Evolutionary conservation across 2,888 invertebrate genomes (phyloP), one percentile per base, ranked within the genome.

Genomic region (Odontomyia ornata): DNA sequence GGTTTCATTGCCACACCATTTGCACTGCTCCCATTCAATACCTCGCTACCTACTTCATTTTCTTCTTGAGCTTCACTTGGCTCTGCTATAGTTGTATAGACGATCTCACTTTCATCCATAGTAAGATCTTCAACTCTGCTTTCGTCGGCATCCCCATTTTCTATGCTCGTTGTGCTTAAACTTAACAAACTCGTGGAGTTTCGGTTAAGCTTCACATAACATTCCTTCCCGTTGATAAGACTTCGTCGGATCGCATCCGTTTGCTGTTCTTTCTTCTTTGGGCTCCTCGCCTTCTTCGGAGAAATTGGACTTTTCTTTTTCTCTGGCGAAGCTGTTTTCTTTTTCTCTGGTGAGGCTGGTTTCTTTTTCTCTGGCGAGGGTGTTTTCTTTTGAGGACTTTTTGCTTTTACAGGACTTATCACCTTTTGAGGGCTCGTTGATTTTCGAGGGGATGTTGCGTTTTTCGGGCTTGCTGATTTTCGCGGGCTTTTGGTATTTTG

Each of bases 171-270:
- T 69, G 13, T n/a, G 25, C 69, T 69, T 9, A 23, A 21, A 67
- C 43, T 67, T 3, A 47, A 3, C 25, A 47, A 46, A 47, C 47
- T 25, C 5, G 64, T 64, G 5, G 69, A 69, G 18, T 25, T 69
- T 69, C 69, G 46, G 13, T 69, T 69, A 25, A 69, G n/a, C 25
- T 47, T 69, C 2, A 69, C 69, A 25, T 43, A 69, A 46, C 69
- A 69, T 25, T 69, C 47, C 25, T 47, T 69, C 23, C 64, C 64
- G 11, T 64, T 28, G 28, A 28, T 30, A 0, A 64, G 18, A 36
- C 36, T 65, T 36, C 15, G n/a, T 9, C 21, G 30, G 47, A 30
- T 46, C 13, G 1, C 25, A 11, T 15, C 52, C 36, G 52, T 36
- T 13, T 47, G 46, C 4, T n/a, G n/a, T 18, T 1, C 7, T 21